These are phyloP conservation scores for Xiphydria camelus DNA, from an alignment of 2,888 invertebrate genomes.

Conservation along the genomic window DNA sequence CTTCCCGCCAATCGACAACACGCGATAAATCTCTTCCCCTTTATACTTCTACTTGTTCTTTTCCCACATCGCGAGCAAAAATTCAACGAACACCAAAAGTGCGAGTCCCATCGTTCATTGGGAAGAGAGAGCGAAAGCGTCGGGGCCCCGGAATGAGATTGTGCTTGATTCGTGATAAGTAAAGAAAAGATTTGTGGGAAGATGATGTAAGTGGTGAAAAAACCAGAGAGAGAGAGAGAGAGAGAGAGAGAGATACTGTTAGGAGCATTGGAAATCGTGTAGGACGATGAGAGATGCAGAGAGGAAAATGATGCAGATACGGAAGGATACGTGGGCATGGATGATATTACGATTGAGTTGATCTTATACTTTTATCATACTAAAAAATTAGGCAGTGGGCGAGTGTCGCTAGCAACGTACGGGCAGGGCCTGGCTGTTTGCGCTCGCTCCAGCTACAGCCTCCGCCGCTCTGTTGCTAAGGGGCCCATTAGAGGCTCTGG, in stretches of 20 bases:
- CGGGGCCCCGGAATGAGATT: too few relatives aligned
- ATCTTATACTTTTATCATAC: conserved; percentile 15
- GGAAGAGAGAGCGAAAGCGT: too few relatives aligned
- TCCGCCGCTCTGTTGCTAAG: conserved; percentile 53
- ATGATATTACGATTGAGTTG: conserved; percentile 30
- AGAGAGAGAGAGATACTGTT: background rate
- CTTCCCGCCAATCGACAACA: too few relatives aligned
- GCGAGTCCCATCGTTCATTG: too few relatives aligned
- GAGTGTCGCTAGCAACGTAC: conserved; percentile 56
- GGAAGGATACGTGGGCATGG: conserved; percentile 6
- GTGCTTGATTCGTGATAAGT: conserved; percentile 18
- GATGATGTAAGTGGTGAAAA: background rate
- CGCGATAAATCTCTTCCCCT: too few relatives aligned
- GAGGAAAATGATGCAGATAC: conserved; percentile 5
- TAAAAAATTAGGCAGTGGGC: conserved; percentile 39
- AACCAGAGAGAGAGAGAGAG: background rate
- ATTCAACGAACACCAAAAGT: too few relatives aligned
- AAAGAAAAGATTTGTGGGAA: too few relatives aligned
- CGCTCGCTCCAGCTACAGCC: conserved; percentile 55
- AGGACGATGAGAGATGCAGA: conserved; percentile 9
- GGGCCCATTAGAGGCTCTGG: conserved; percentile 35
- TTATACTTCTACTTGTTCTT: too few relatives aligned
- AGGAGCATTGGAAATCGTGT: background rate
- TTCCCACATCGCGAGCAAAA: too few relatives aligned
- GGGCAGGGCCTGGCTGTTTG: conserved; percentile 56